phyloP scores from a whole-genome alignment of 2,113 vertebrate species.

The Seriola aureovittata region DNA sequence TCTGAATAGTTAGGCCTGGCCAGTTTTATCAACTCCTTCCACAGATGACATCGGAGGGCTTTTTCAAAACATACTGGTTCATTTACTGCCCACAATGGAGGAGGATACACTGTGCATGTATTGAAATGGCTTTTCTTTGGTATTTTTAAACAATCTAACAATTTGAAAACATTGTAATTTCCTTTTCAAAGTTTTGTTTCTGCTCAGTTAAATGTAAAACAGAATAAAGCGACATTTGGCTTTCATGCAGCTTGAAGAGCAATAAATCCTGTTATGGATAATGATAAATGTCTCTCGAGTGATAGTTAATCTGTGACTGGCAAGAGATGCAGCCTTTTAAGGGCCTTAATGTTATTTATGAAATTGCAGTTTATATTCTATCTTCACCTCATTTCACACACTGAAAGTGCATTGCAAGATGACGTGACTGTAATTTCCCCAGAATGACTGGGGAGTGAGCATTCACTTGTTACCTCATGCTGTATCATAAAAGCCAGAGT shows the following conservation, averaged over 20 bases:
- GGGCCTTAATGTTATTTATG: conserved; percentile 32
- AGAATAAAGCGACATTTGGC: conserved; percentile 17
- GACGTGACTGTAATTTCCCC: conserved; percentile 17
- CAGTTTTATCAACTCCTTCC: background rate
- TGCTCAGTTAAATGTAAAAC: background rate
- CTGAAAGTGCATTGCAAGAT: background rate
- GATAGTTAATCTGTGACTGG: conserved; percentile 47
- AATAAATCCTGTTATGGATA: conserved; percentile 35
- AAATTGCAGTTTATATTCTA: conserved; percentile 39
- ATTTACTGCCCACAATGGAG: background rate
- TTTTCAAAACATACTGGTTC: background rate
- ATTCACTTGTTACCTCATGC: conserved; percentile 35
- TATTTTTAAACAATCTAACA: background rate
- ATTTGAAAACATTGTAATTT: conserved; percentile 18
- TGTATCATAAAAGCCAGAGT: conserved; percentile 53
- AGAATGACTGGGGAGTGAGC: conserved; percentile 22
- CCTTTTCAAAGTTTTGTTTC: conserved; percentile 9
- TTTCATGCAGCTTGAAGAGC: conserved; percentile 12
- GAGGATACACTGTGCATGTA: background rate
- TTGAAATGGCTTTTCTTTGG: background rate
- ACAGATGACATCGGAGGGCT: background rate
- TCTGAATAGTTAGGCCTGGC: background rate
- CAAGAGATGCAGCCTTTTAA: conserved; percentile 24
- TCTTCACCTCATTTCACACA: conserved; percentile 24
- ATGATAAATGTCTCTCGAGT: conserved; percentile 47